Evolutionary conservation across 2,888 invertebrate species (phyloP), one percentile per base, ranked within the genome.

Genomic region (Anthophora plumipes): DNA sequence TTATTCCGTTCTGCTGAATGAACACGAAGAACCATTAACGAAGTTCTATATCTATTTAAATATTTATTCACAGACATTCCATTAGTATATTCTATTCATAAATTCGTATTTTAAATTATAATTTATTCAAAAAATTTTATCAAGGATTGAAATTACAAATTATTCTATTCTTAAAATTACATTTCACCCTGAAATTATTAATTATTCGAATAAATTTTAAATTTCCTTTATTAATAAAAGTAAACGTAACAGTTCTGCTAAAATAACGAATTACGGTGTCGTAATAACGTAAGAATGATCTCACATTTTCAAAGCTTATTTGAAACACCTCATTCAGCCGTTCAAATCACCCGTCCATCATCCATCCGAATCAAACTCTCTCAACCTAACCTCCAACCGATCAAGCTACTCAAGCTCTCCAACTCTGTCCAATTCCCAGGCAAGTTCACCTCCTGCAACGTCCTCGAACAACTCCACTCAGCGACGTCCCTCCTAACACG

Each of bases 401-500:
- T 64, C 9, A 41, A 52, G 54, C 54, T 41, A 41, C 41, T 37
- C 20, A 22, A 54, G 7, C 25, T 55, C 54, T 67, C n/a, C 25
- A 37, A 31, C 12, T 22, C 67, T 14, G 25, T 55, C 12, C 54
- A 67, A 52, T 31, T 55, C 43, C 43, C 60, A 43, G n/a, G 43
- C 67, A 43, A 67, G 54, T 55, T 55, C 67, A 55, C 14, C 41
- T 31, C n/a, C 25, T 41, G 52, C 3, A 0, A 12, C 39, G 50
- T 25, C 39, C 37, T 39, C 52, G 31, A 20, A 12, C 50, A 64
- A 14, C 37, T 50, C 20, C 64, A 20, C n/a, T 48, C 20, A 7
- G 14, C 48, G 1, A 25, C 22, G 37, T 50, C 25, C 31, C 63
- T 64, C 14, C n/a, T 17, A n/a, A 20, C 37, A 37, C 48, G n/a